Evolutionary conservation across 2,797 vertebrate species (phyloP).

Genomic region (Tapirus indicus): DNA sequence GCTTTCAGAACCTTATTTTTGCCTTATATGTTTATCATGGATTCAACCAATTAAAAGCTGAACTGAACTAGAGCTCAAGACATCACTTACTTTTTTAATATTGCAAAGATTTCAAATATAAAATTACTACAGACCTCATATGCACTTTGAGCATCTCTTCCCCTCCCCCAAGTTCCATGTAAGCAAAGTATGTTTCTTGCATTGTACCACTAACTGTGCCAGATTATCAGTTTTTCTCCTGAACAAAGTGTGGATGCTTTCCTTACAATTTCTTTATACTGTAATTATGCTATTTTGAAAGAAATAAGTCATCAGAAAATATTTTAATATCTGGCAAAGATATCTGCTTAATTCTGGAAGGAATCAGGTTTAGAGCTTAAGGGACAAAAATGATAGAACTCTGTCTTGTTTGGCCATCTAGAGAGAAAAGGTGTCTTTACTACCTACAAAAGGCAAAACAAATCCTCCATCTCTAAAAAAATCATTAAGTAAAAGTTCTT

Average conservation of each 20-base stretch:
- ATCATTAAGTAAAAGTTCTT: slow-evolving; percentile 1
- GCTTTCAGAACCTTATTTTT: slow-evolving; percentile 48
- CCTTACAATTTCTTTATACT: slow-evolving; percentile 64
- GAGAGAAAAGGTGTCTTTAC: background rate
- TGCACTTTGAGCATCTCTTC: background rate
- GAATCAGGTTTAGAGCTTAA: slow-evolving; percentile 47
- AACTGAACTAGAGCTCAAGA: background rate
- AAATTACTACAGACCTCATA: background rate
- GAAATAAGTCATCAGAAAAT: slow-evolving; percentile 65
- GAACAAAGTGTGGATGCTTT: slow-evolving; percentile 68
- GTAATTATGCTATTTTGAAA: slow-evolving; percentile 76
- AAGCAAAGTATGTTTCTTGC: slow-evolving; percentile 57
- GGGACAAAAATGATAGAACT: slow-evolving; percentile 33
- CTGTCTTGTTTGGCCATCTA: slow-evolving; percentile 11
- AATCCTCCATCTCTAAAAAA: background rate
- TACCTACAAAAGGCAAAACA: background rate
- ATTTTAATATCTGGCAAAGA: slow-evolving; percentile 70
- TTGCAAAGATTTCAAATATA: slow-evolving; percentile 23
- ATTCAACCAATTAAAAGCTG: background rate
- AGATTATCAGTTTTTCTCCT: slow-evolving; percentile 58
- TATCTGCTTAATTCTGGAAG: slow-evolving; percentile 66
- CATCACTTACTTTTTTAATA: slow-evolving; percentile 16
- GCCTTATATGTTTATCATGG: slow-evolving; percentile 71
- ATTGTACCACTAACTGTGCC: slow-evolving; percentile 34
- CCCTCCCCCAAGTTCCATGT: background rate